Evolutionary conservation across 2,797 vertebrate species (phyloP).

Genomic region (Fistularia tabacaria): DNA sequence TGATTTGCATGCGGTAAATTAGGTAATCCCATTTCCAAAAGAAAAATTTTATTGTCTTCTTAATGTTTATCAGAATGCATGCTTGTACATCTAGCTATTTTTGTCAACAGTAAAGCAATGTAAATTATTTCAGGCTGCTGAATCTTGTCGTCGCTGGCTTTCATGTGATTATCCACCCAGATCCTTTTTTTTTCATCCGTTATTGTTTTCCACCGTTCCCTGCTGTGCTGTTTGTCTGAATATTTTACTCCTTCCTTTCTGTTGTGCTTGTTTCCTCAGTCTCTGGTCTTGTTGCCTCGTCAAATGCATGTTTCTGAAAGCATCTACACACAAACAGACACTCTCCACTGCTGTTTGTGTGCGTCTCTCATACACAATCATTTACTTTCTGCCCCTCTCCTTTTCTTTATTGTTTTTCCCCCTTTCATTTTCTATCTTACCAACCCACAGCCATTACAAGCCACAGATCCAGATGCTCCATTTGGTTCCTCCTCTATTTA

Average conservation of each 20-base stretch:
- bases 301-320: too few species aligned
- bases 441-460: constrained; percentile 32
- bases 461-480: constrained; percentile 37
- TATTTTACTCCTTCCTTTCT: constrained; percentile 4
- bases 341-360: too few species aligned
- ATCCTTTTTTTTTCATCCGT: constrained; percentile 12
- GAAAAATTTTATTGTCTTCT: constrained; percentile 37
- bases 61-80: constrained; percentile 49
- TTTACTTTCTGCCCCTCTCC: too few species aligned
- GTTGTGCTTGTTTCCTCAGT: too few species aligned
- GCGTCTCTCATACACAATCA: too few species aligned
- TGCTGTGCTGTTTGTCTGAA: too few species aligned
- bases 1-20: constrained; percentile 59
- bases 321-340: too few species aligned
- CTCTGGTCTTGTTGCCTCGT: too few species aligned
- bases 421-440: not conserved
- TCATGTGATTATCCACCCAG: too few species aligned
- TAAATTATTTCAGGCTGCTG: constrained; percentile 45
- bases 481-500: constrained; percentile 38
- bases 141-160: too few species aligned
- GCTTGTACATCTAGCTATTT: constrained; percentile 47
- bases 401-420: too few species aligned
- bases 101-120: constrained; percentile 29
- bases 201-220: constrained; percentile 15
- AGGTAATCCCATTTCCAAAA: constrained; percentile 51